These are phyloP conservation scores for Campoletis raptor DNA, from an alignment of 2,888 invertebrate species.

Conservation along the genomic window DNA sequence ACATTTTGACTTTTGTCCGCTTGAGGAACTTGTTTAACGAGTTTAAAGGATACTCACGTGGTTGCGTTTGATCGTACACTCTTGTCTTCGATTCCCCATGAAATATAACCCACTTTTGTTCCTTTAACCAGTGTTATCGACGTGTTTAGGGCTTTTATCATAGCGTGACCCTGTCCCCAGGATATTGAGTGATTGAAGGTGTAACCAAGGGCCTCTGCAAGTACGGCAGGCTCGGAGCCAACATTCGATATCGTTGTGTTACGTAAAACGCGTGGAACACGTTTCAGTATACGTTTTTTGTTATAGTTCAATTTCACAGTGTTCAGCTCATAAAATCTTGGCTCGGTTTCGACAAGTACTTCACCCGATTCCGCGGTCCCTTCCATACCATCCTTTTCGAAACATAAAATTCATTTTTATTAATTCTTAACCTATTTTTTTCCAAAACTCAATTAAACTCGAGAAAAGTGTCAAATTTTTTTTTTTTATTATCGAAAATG, in stretches of 20 bases:
- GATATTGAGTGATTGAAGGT: slow-evolving; percentile 89
- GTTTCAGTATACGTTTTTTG: slow-evolving; percentile 86
- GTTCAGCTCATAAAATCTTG: slow-evolving; percentile 91
- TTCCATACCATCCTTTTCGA: slow-evolving; percentile 76
- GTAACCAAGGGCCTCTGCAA: slow-evolving; percentile 91
- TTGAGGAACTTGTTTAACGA: not conserved
- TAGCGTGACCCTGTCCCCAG: slow-evolving; percentile 93
- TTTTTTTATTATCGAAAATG: no score
- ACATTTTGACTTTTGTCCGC: not conserved
- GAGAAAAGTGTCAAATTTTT: not conserved
- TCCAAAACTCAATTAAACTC: not conserved
- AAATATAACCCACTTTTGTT: slow-evolving; percentile 87
- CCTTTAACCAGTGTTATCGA: slow-evolving; percentile 88
- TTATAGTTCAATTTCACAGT: slow-evolving; percentile 87
- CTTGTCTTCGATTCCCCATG: slow-evolving; percentile 89
- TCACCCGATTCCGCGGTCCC: slow-evolving; percentile 86
- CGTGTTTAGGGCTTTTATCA: slow-evolving; percentile 90
- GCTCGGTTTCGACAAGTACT: slow-evolving; percentile 93
- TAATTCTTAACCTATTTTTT: not conserved
- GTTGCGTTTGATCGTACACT: slow-evolving; percentile 86
- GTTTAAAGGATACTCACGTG: slow-evolving; percentile 78
- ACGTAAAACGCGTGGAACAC: slow-evolving; percentile 80
- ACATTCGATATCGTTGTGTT: slow-evolving; percentile 85
- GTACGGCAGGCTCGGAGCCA: slow-evolving; percentile 87
- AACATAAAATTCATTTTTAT: not conserved